Base-by-base conservation (phyloP, 2,797 vertebrate species). In the Chelon auratus region DNA sequence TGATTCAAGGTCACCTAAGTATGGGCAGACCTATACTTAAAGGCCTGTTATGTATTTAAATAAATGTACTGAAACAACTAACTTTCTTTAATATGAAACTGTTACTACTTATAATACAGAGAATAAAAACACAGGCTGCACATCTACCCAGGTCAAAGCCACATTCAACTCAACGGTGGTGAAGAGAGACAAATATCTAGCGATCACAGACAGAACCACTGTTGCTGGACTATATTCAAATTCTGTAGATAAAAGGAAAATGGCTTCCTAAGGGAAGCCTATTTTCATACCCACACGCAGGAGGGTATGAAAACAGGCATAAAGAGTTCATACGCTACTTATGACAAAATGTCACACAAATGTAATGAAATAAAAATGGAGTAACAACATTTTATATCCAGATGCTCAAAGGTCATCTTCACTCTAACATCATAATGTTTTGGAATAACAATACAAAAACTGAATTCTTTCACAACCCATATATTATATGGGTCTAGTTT, bases 141-240 rank as follows among this genome's bases (percentile, higher is more conserved):
- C 18, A 18, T 62, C 43, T 17, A 18, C 36, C 50, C 15, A 7
- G 43, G 15, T 15, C 14, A 14, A 43, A 43, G 13, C 1, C 15
- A 45, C 43, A 8, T 45, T 45, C 43, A 45, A n/a, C 15, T 43
- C 14, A 54, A 13, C 33, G 5, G 22, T 61, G 37, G 5, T 52
- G 43, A 22, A 68, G 9, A 45, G 17, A 62, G 53, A 1, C 30
- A 0, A 50, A 62, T 50, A 39, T 57, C 17, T 47, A 24, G 36
- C 20, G 43, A 39, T 18, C 62, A 9, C 43, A 48, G 24, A 55
- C 52, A 56, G 40, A 68, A 42, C 1, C 53, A 53, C 53, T 81
- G 65, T 26, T 67, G 20, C 2, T 66, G 39, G 20, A 70, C 39
- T 59, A 9, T 11, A 33, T 6, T 52, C 26, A 5, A 0, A 47